phyloP scores from a whole-genome alignment of 2,797 vertebrate genomes.

The Pantherophis vulpinus region DNA sequence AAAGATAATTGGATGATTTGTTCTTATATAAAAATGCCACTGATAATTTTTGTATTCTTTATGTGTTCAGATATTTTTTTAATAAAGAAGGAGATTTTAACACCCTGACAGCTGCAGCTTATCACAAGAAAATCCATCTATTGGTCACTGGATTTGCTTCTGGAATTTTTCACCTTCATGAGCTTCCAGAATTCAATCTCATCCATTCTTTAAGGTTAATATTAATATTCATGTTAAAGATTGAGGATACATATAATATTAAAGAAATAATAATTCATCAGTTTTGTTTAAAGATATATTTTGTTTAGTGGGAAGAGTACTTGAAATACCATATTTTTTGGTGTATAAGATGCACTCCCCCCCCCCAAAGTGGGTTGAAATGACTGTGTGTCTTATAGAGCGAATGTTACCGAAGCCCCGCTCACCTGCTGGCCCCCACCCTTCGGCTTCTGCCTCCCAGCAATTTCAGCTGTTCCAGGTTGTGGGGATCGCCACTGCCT shows the following conservation, averaged over 20 bases:
- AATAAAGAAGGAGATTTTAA: conserved; percentile 95
- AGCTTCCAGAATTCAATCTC: conserved; percentile 91
- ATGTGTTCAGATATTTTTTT: conserved; percentile 83
- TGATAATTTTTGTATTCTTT: accelerated
- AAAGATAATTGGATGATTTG: not conserved
- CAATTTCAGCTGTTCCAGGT: too few species aligned
- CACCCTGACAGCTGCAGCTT: conserved; percentile 83
- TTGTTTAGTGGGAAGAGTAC: not conserved
- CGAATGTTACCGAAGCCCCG: too few species aligned
- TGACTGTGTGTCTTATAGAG: too few species aligned
- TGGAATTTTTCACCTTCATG: conserved; percentile 95
- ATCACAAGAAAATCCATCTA: conserved; percentile 85
- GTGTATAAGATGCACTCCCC: too few species aligned
- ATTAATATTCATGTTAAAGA: too few species aligned
- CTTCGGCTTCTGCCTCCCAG: too few species aligned
- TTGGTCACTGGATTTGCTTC: conserved; percentile 94
- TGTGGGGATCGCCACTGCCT: too few species aligned
- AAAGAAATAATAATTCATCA: not conserved
- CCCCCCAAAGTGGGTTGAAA: too few species aligned
- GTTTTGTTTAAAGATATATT: not conserved
- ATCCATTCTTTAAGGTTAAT: conserved; percentile 91
- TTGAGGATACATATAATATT: not conserved
- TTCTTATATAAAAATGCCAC: not conserved
- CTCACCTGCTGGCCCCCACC: too few species aligned
- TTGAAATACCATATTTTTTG: not conserved